These are phyloP conservation scores for Drosophila paulistorum DNA, from an alignment of 1,140 invertebrate species.

Conservation along the genomic window DNA sequence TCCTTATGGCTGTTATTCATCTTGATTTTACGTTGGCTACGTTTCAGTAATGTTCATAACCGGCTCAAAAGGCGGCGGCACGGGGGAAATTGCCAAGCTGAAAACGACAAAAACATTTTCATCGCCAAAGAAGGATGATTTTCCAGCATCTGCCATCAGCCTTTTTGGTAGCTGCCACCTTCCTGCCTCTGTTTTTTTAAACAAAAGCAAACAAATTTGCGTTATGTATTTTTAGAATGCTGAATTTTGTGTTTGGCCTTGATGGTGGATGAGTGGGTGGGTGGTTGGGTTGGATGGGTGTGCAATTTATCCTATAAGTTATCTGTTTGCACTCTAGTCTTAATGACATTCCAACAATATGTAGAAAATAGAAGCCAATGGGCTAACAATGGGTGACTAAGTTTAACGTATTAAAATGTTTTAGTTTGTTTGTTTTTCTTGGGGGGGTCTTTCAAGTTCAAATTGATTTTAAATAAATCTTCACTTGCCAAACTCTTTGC, in stretches of 20 bases:
- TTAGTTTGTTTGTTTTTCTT: too few relatives aligned
- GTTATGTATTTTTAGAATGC: slow-evolving; percentile 2
- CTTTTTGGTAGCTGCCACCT: not conserved
- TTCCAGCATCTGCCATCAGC: not conserved
- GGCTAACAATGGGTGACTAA: too few relatives aligned
- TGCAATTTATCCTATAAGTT: not conserved
- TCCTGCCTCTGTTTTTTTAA: slow-evolving; percentile 22
- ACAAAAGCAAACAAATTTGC: slow-evolving; percentile 6
- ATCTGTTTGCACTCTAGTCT: not conserved
- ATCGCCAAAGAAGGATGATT: slow-evolving; percentile 15
- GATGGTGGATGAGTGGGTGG: not conserved
- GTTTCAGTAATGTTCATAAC: slow-evolving; percentile 80
- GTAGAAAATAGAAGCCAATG: not conserved
- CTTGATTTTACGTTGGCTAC: slow-evolving; percentile 52
- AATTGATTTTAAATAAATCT: not conserved
- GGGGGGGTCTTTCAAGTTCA: too few relatives aligned
- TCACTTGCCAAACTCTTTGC: slow-evolving; percentile 71
- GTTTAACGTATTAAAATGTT: too few relatives aligned
- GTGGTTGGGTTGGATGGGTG: too few relatives aligned
- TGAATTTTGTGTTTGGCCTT: slow-evolving; percentile 2
- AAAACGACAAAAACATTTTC: slow-evolving; percentile 74
- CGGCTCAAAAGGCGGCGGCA: slow-evolving; percentile 39
- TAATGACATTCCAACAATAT: not conserved
- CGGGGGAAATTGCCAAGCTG: slow-evolving; percentile 61
- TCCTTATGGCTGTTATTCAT: slow-evolving; percentile 15